These are phyloP conservation scores for Micrastur ruficollis DNA, from an alignment of 2,797 vertebrate species.

Conservation along the genomic window DNA sequence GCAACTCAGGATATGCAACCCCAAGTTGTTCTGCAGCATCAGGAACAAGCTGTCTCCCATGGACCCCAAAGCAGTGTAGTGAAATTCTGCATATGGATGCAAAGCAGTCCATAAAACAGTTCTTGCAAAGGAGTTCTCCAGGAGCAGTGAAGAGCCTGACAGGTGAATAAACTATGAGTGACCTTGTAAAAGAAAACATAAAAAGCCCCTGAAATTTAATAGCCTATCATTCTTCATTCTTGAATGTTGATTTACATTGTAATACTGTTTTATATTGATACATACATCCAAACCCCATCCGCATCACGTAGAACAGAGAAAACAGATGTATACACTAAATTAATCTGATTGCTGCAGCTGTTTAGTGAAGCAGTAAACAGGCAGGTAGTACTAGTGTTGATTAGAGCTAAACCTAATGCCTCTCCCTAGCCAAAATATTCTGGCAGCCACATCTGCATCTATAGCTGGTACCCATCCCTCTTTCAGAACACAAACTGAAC, in stretches of 20 bases:
- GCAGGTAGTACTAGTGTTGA: not conserved
- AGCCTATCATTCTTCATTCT: not conserved
- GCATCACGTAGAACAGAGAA: not conserved
- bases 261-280: not conserved
- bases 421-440: not conserved
- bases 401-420: not conserved
- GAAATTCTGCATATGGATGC: not conserved
- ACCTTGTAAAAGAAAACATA: not conserved
- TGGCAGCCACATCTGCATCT: not conserved
- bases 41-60: not conserved
- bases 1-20: not conserved
- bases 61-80: not conserved
- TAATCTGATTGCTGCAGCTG: not conserved
- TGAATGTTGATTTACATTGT: not conserved
- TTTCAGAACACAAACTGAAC: not conserved
- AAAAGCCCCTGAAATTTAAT: not conserved
- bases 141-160: not conserved
- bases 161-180: not conserved
- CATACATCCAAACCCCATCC: not conserved
- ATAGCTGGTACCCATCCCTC: not conserved
- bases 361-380: not conserved
- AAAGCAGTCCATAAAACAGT: not conserved
- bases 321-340: not conserved
- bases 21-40: not conserved
- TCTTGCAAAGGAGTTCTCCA: not conserved